Base-by-base conservation (phyloP, 30 jellyfish, hydroid and myxozoan genomes). In the Aurelia sp. region DNA sequence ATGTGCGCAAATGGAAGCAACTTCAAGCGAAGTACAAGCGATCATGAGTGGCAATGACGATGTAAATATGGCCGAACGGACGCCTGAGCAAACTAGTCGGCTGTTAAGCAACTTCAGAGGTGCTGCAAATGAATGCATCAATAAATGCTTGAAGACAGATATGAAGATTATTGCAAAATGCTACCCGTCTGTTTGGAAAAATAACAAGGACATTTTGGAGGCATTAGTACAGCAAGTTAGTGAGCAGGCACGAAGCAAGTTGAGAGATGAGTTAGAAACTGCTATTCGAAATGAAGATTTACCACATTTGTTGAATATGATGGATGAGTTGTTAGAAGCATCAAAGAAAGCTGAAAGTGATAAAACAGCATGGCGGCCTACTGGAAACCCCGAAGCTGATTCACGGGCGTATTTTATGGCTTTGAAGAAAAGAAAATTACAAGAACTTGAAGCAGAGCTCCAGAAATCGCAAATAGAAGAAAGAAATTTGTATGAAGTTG, bases 351-450 rank as follows among this genome's bases (percentile, higher is more conserved):
- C 65, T 20, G 77, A 69, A 4, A 57, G 61, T 31, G 79, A 57
- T 15, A 66, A 69, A 20, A 63, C 59, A 4, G 78, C 92, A 33
- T 82, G 92, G 92, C 31, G 92, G 86, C 92, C 92, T 13, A 44
- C 73, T 10, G 92, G 92, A 35, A 65, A 82, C 44, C 92, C 92
- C 9, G 92, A 82, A 72, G 86, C 82, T 8, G 92, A 82, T 48
- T 68, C 86, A 21, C 57, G 92, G 76, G 92, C 92, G 6, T 72
- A 82, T 31, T 66, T 82, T 57, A 71, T 82, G 82, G 92, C 92
- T 16, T n/a, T 66, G 8, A 82, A 82, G 48, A 62, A 68, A 55
- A 66, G 80, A 15, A 70, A 66, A 55, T 31, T 82, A 20, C 41
- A 68, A 21, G 83, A 71, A 20, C 79, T 82, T 30, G 92, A 82